Evolutionary conservation across 2,113 vertebrate species (phyloP).

Genomic region (Ameiurus melas): DNA sequence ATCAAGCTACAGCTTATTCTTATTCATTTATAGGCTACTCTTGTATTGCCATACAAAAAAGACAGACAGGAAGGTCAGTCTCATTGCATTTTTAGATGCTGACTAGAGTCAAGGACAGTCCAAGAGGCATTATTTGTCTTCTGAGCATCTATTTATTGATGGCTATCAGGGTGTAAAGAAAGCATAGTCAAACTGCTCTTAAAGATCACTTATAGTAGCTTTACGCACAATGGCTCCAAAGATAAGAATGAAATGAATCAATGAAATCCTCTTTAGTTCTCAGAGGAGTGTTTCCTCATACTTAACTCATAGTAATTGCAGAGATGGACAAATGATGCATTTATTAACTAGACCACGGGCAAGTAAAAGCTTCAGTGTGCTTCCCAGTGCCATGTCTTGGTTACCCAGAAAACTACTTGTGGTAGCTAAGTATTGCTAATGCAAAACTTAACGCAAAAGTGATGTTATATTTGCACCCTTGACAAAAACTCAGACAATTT

Average conservation of each 20-base stretch:
- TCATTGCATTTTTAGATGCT: neutral
- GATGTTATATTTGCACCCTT: too few species aligned
- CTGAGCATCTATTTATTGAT: neutral
- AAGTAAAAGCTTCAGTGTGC: neutral
- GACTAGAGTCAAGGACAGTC: neutral
- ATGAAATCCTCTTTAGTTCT: neutral
- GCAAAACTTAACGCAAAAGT: neutral
- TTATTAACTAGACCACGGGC: neutral
- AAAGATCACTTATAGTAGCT: neutral
- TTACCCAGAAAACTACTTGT: neutral
- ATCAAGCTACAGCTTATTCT: neutral
- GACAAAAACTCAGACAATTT: too few species aligned
- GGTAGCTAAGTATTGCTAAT: neutral
- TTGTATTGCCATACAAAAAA: neutral
- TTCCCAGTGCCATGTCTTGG: neutral
- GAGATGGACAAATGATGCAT: neutral
- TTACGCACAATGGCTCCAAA: neutral
- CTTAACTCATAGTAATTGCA: neutral
- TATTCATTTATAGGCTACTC: neutral
- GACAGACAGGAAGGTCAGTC: neutral
- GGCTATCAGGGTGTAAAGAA: neutral
- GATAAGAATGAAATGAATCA: neutral
- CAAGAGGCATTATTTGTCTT: neutral
- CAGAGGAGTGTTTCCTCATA: neutral
- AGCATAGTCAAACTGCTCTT: neutral